Percentiles rank a stretch among this genome's conserved stretches.
These are phyloP conservation scores for Hassar affinis DNA, from an alignment of 2,113 vertebrate species.

Conservation along the genomic window DNA sequence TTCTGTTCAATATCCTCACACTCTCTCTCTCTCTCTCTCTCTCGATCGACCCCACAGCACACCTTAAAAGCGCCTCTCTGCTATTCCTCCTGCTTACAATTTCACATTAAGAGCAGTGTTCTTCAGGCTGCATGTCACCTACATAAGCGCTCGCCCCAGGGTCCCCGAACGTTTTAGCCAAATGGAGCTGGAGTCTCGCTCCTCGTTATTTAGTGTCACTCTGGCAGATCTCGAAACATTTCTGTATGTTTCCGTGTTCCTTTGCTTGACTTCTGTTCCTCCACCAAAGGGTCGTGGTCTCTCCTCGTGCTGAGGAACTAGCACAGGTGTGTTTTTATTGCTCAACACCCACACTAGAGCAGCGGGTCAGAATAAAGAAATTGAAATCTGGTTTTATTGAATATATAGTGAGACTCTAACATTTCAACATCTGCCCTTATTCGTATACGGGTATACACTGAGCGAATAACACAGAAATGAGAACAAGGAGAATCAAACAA, in stretches of 20 bases:
- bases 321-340: too few relatives aligned
- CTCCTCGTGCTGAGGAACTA: not conserved
- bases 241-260: too few relatives aligned
- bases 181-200: not conserved
- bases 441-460: too few relatives aligned
- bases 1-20: conserved; percentile 22
- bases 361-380: too few relatives aligned
- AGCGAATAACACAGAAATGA: too few relatives aligned
- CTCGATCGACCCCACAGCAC: conserved; percentile 11
- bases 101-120: not conserved
- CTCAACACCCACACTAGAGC: not conserved
- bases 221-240: too few relatives aligned
- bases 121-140: not conserved
- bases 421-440: too few relatives aligned
- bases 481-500: too few relatives aligned
- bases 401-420: too few relatives aligned
- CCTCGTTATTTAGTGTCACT: not conserved
- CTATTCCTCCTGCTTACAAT: not conserved
- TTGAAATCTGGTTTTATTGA: too few relatives aligned
- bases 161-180: too few relatives aligned
- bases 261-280: not conserved
- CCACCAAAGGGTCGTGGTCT: not conserved
- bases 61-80: conserved; percentile 16
- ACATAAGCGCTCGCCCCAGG: not conserved
- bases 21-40: conserved; percentile 25